Percentiles rank a stretch among this genome's conserved stretches.
These are phyloP conservation scores for Bombus ignitus DNA, from an alignment of 1,140 invertebrate genomes.

Conservation along the genomic window DNA sequence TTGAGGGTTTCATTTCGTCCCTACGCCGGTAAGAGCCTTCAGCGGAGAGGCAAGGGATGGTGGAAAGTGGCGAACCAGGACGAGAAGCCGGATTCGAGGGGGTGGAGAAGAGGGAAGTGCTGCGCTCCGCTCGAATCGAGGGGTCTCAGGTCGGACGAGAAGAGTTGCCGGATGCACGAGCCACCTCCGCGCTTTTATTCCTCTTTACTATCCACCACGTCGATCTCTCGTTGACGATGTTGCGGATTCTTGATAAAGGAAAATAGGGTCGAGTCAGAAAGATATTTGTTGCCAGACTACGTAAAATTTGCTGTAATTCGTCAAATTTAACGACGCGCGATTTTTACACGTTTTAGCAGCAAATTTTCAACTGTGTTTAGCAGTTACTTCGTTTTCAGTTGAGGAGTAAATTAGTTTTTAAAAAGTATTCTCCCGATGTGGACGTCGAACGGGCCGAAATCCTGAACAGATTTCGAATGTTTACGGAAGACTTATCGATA, in stretches of 20 bases:
- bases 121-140: constrained; percentile 39
- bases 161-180: constrained; percentile 57
- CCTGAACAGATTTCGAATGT: constrained; percentile 36
- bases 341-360: too few species aligned
- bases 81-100: neutral
- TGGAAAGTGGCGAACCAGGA: constrained; percentile 43
- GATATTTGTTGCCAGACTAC: neutral
- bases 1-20: constrained; percentile 83
- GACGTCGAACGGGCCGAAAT: neutral
- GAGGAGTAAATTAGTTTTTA: neutral
- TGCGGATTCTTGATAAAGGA: constrained; percentile 7
- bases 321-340: too few species aligned
- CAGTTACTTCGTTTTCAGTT: neutral
- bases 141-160: constrained; percentile 25
- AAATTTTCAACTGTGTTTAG: too few species aligned
- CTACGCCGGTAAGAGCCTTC: constrained; percentile 62
- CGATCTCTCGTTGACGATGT: constrained; percentile 27
- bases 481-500: constrained; percentile 43
- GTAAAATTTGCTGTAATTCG: neutral
- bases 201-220: constrained; percentile 29
- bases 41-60: constrained; percentile 13
- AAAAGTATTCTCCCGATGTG: neutral
- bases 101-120: constrained; percentile 17
- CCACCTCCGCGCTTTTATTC: constrained; percentile 48
- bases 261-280: neutral